Base-by-base conservation (phyloP, 2,888 invertebrate species). In the Leptura quadrifasciata region DNA sequence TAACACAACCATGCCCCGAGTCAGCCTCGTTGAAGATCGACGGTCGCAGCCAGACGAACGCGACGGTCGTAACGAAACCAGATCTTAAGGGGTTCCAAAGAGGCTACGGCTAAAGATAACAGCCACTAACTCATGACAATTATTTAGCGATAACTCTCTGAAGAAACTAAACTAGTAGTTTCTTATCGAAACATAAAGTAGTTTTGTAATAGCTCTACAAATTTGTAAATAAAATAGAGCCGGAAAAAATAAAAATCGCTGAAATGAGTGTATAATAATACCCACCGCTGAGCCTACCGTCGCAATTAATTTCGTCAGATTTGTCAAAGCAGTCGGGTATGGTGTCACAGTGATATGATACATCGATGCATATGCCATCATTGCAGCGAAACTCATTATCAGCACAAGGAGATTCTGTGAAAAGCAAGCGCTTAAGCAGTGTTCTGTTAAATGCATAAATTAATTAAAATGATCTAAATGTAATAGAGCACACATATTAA, bases 341-440 rank as follows among this genome's bases (percentile, higher is more conserved):
- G 60, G 90, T 89, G 81, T 92, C 91, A 85, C 92, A 92, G 58
- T 88, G 87, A 81, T 88, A 91, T 35, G 85, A 85, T 67, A 87
- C 87, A 73, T 90, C 89, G 81, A 94, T 92, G 88, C 94, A 94
- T 73, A 88, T 86, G 35, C 92, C 92, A 88, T 91, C 92, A 47
- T 88, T 88, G 88, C 95, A 95, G 84, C 89, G 91, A 88, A 91
- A 94, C 86, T 94, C 91, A 79, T 90, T 90, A 20, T 87, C 68
- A 20, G 86, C 87, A 86, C 94, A 94, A 71, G 90, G 88, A 87
- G 79, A 87, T 83, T 86, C 87, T 86, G 80, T 80, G 78, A 74
- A 72, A 64, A 64, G 72, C 57, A 63, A 17, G 17, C 24, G 71
- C 68, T 47, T 57, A 75, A 61, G 68, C 76, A 35, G 72, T 65